Conservation (phyloP, 1,140 invertebrate species). For the Hyphantria cunea region DNA sequence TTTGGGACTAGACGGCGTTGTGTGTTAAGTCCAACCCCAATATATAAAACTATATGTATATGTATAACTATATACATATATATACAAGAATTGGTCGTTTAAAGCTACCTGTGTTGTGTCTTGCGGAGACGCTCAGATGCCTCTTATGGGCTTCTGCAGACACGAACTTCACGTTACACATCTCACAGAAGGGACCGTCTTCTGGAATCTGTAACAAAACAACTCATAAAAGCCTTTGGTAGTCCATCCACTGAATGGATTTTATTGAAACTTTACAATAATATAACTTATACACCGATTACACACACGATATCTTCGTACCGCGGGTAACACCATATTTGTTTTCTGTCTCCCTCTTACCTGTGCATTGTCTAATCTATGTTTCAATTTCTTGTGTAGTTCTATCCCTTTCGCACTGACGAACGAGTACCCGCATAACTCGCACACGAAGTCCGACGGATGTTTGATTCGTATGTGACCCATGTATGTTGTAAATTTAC, state of each 20-base stretch:
- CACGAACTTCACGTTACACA: constrained; percentile 56
- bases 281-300: too few species aligned
- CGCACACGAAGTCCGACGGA: constrained; percentile 67
- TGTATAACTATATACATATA: too few species aligned
- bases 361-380: constrained; percentile 45
- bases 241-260: too few species aligned
- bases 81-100: too few species aligned
- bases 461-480: constrained; percentile 71
- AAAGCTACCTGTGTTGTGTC: constrained; percentile 42
- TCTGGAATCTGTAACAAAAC: constrained; percentile 53
- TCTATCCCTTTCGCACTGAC: constrained; percentile 68
- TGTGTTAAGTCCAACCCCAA: too few species aligned
- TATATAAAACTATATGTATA: too few species aligned
- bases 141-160: constrained; percentile 47
- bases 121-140: constrained; percentile 54
- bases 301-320: too few species aligned
- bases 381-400: constrained; percentile 68
- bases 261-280: too few species aligned
- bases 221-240: too few species aligned
- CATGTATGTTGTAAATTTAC: constrained; percentile 71
- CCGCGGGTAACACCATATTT: too few species aligned
- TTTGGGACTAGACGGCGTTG: too few species aligned
- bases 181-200: constrained; percentile 59
- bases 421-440: constrained; percentile 67
- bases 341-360: too few species aligned